Evolutionary conservation across 92 coral and sea anemone species (phyloP).

Genomic region (Nematostella vectensis): DNA sequence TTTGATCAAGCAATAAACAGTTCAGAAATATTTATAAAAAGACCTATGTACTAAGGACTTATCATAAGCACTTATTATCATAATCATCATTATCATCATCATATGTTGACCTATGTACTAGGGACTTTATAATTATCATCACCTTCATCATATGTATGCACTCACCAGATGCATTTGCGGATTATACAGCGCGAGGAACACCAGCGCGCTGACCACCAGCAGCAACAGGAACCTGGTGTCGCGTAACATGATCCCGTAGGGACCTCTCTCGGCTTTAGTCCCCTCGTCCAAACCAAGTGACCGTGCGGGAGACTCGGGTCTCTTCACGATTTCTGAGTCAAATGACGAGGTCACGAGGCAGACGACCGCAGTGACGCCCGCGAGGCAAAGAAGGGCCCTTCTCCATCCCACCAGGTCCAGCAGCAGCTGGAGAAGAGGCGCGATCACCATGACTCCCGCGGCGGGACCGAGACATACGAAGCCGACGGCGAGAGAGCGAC

Average conservation of each 20-base stretch:
- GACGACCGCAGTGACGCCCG: conserved; percentile 21
- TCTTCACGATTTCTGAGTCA: conserved; percentile 8
- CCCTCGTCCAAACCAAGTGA: neutral
- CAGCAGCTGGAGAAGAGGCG: conserved; percentile 25
- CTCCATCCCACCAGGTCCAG: conserved; percentile 35
- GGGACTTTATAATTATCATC: too few relatives aligned
- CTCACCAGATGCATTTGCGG: conserved; percentile 21
- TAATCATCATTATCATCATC: too few relatives aligned
- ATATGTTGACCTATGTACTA: too few relatives aligned
- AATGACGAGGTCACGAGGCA: conserved; percentile 12
- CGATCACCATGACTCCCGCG: conserved; percentile 30
- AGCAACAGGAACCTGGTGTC: conserved; percentile 13
- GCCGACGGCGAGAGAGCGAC: conserved; percentile 17
- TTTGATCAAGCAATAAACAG: too few relatives aligned
- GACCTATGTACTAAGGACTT: too few relatives aligned
- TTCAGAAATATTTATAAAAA: too few relatives aligned
- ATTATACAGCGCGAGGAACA: conserved; percentile 15
- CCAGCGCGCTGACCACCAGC: conserved; percentile 8
- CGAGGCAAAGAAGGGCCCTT: conserved; percentile 25
- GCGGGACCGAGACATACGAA: conserved; percentile 27
- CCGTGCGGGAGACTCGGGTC: neutral
- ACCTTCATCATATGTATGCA: too few relatives aligned
- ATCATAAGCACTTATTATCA: too few relatives aligned
- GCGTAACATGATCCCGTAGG: conserved; percentile 11
- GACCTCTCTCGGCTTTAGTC: conserved; percentile 2